These are phyloP conservation scores for Prostheceraeus crozeri DNA, from an alignment of 2,888 invertebrate genomes.

Conservation along the genomic window DNA sequence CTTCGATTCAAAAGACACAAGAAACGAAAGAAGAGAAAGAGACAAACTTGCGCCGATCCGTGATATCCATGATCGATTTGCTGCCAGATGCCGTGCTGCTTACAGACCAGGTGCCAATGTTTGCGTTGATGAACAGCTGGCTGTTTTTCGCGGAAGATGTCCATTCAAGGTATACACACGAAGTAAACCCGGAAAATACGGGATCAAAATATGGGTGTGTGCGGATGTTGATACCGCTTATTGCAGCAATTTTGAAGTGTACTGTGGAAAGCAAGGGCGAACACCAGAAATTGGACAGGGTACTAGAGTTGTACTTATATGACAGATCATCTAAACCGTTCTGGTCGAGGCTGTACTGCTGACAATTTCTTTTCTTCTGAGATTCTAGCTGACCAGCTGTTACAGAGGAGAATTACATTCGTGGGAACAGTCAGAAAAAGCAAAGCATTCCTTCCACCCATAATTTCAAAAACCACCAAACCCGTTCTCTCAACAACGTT, in stretches of 20 bases:
- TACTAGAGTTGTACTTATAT: neutral
- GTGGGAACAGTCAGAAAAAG: neutral
- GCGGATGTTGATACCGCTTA: neutral
- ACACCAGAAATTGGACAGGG: conserved; percentile 8
- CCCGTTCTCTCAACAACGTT: conserved; percentile 26
- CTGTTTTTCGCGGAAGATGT: neutral
- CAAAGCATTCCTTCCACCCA: conserved; percentile 6
- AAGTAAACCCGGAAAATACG: no score
- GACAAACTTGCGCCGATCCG: conserved; percentile 15
- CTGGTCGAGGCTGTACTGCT: neutral
- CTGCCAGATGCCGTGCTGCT: neutral
- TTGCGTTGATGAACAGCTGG: neutral
- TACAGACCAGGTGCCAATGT: neutral
- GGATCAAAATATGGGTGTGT: conserved; percentile 8
- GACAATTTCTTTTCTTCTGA: neutral
- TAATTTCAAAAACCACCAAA: conserved; percentile 22
- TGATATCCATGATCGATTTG: neutral
- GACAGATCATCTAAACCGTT: neutral
- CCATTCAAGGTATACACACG: conserved; percentile 8
- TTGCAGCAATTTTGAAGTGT: neutral
- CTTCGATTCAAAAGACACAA: neutral
- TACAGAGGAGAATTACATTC: neutral
- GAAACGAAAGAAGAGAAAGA: neutral
- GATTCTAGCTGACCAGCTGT: neutral
- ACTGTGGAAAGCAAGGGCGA: neutral